Conservation (phyloP, 2,113 vertebrate genomes). For the Symphodus melops region DNA sequence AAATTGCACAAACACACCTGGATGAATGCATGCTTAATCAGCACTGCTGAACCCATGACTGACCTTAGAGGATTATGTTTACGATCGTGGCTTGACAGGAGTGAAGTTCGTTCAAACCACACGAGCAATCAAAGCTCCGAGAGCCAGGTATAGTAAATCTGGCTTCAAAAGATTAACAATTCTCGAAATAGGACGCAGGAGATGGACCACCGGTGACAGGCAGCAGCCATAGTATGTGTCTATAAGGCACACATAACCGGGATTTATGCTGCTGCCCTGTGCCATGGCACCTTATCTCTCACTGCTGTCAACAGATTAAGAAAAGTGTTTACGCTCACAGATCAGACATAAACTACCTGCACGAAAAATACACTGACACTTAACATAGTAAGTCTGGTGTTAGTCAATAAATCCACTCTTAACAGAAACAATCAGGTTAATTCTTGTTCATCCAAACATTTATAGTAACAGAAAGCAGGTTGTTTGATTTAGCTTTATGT, state of each 20-base stretch:
- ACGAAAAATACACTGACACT: neutral
- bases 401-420: neutral
- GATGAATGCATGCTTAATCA: conserved; percentile 23
- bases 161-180: conserved; percentile 56
- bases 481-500: neutral
- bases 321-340: conserved; percentile 26
- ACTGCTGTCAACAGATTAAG: conserved; percentile 26
- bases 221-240: neutral
- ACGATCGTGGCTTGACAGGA: neutral
- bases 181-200: conserved; percentile 54
- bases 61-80: conserved; percentile 5
- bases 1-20: neutral
- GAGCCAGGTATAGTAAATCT: conserved; percentile 61
- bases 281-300: neutral
- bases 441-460: neutral
- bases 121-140: conserved; percentile 45
- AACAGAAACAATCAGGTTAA: conserved; percentile 15
- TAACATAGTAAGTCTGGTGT: neutral
- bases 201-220: neutral
- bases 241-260: neutral
- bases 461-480: conserved; percentile 15
- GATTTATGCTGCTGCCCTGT: neutral
- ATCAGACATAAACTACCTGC: neutral
- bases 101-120: conserved; percentile 18
- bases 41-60: neutral